These are phyloP conservation scores for Eristalis intricaria DNA, from an alignment of 2,888 invertebrate genomes.

Conservation along the genomic window DNA sequence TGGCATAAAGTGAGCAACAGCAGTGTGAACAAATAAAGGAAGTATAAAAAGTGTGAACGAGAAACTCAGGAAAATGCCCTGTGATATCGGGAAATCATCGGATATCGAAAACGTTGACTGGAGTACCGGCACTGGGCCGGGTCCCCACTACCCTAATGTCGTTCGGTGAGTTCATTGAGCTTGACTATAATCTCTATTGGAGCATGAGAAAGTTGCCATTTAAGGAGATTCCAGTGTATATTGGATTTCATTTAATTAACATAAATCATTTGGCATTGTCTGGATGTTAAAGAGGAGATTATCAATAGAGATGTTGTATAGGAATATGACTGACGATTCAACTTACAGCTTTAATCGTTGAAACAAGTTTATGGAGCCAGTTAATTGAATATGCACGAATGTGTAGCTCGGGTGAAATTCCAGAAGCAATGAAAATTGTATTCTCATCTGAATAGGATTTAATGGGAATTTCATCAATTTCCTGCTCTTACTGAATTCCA, in stretches of 20 bases:
- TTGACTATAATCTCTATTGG: not conserved
- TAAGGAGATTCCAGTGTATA: not conserved
- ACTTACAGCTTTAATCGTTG: not conserved
- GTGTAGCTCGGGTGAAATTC: not conserved
- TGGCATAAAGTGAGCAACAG: conserved; percentile 34
- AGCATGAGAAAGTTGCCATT: not conserved
- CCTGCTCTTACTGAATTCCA: not conserved
- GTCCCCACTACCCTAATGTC: conserved; percentile 80
- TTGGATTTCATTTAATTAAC: not conserved
- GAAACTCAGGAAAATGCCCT: conserved; percentile 82
- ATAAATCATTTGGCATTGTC: not conserved
- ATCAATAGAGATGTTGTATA: not conserved
- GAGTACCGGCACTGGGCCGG: conserved; percentile 81
- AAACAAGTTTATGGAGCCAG: not conserved
- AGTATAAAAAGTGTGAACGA: conserved; percentile 24
- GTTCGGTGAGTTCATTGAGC: conserved; percentile 77
- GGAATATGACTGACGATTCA: not conserved
- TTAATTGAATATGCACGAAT: not conserved
- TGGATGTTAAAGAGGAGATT: not conserved
- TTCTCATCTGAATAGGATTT: not conserved
- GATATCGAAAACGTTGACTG: conserved; percentile 87
- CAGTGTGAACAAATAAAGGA: conserved; percentile 11
- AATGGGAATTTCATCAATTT: not conserved
- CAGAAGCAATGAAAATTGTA: not conserved
- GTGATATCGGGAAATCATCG: conserved; percentile 86